Evolutionary conservation across 1,140 invertebrate species (phyloP).

Genomic region (Geopemphigus sp.): DNA sequence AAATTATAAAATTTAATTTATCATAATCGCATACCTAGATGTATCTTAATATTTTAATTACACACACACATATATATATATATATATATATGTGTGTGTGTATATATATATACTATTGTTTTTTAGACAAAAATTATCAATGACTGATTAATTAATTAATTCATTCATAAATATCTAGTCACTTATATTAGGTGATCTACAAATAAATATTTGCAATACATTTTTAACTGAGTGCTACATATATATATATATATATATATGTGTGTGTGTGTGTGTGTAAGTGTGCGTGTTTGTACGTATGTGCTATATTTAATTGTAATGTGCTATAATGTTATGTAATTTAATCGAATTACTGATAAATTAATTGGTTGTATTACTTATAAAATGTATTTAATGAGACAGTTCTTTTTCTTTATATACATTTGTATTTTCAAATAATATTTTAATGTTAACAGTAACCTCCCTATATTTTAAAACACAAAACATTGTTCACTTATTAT

Average conservation of each 20-base stretch:
- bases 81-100: too few species aligned
- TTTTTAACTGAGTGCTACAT: background rate
- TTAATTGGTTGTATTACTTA: slow-evolving; percentile 30
- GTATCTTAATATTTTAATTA: background rate
- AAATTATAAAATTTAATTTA: slow-evolving; percentile 16
- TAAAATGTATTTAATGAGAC: slow-evolving; percentile 24
- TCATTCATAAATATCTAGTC: slow-evolving; percentile 43
- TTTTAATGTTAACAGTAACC: background rate
- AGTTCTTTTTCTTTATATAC: background rate
- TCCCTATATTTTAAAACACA: background rate
- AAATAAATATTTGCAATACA: slow-evolving; percentile 25
- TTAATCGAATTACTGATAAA: slow-evolving; percentile 36
- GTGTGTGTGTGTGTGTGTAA: too few species aligned
- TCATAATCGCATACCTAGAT: slow-evolving; percentile 17
- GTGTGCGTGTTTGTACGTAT: too few species aligned
- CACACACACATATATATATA: too few species aligned
- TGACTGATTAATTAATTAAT: slow-evolving; percentile 37
- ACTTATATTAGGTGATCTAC: slow-evolving; percentile 28
- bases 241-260: too few species aligned
- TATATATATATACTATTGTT: background rate
- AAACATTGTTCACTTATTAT: slow-evolving; percentile 24
- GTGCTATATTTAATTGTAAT: slow-evolving; percentile 16
- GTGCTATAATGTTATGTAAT: slow-evolving; percentile 36
- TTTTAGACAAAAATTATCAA: slow-evolving; percentile 24
- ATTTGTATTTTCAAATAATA: slow-evolving; percentile 12